Conservation (phyloP, 1,140 invertebrate species). For the Polypedilum vanderplanki region DNA sequence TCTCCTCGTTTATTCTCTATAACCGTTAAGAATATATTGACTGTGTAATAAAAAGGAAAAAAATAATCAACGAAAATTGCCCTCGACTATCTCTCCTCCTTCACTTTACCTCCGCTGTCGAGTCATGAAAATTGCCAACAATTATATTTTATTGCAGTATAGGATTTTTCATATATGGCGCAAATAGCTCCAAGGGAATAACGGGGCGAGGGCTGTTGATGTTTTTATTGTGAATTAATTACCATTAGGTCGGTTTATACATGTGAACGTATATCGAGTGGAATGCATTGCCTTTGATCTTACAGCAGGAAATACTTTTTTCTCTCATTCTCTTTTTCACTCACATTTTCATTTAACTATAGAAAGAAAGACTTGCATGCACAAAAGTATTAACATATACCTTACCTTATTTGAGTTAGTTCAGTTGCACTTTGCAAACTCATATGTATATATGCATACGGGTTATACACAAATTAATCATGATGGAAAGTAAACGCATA, state of each 20-base stretch:
- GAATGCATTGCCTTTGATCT: not conserved
- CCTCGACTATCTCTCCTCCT: constrained; percentile 12
- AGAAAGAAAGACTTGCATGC: not conserved
- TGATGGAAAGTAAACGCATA: constrained; percentile 17
- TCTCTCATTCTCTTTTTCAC: too few species aligned
- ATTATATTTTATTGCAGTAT: constrained; percentile 24
- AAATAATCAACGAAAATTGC: constrained; percentile 11
- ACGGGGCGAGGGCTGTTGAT: not conserved
- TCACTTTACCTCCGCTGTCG: not conserved
- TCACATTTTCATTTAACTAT: too few species aligned
- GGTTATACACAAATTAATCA: not conserved
- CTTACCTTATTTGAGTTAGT: not conserved
- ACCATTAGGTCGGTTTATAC: not conserved
- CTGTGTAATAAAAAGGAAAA: not conserved
- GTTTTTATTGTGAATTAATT: constrained; percentile 26
- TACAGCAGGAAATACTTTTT: not conserved
- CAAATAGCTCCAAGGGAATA: constrained; percentile 7
- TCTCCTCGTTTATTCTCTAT: not conserved
- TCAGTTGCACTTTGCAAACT: not conserved
- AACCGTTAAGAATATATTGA: too few species aligned
- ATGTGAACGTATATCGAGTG: not conserved
- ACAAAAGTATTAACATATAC: not conserved
- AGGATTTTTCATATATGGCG: not conserved
- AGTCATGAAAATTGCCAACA: constrained; percentile 21
- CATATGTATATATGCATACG: too few species aligned